These are phyloP conservation scores for Odontamblyopus lacepedii DNA, from an alignment of 2,797 vertebrate species.

Conservation along the genomic window DNA sequence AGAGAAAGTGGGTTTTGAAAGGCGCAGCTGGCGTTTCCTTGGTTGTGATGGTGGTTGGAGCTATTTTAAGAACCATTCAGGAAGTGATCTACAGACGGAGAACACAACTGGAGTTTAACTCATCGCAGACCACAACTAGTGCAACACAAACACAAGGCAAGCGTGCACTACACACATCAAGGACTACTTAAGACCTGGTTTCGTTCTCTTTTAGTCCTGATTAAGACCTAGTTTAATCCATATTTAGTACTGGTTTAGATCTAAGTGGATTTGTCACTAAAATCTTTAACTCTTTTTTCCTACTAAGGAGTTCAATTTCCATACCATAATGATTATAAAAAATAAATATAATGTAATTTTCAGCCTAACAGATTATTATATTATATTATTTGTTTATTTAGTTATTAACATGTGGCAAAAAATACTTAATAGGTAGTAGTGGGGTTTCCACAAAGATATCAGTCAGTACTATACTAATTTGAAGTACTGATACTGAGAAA, in stretches of 20 bases:
- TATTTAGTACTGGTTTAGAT: neutral
- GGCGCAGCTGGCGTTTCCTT: constrained; percentile 69
- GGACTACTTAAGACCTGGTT: neutral
- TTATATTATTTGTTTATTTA: no score
- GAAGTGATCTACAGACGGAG: constrained; percentile 71
- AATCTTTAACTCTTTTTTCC: neutral
- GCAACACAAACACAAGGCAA: neutral
- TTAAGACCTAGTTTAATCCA: neutral
- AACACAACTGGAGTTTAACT: constrained; percentile 39
- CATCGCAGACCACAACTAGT: constrained; percentile 37
- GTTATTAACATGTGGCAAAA: neutral
- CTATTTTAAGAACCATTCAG: constrained; percentile 77
- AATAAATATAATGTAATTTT: no score
- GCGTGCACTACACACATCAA: neutral
- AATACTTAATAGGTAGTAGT: neutral
- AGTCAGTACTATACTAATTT: no score
- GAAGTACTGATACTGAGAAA: no score
- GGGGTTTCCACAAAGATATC: no score
- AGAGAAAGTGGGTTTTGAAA: constrained; percentile 56
- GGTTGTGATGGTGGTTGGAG: constrained; percentile 69
- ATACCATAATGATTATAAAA: no score
- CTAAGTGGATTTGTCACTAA: neutral
- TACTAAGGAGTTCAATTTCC: no score
- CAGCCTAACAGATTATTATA: no score
- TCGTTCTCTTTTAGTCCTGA: neutral